Conservation (phyloP, 2,113 vertebrate genomes). For the Entomyzon cyanotis region DNA sequence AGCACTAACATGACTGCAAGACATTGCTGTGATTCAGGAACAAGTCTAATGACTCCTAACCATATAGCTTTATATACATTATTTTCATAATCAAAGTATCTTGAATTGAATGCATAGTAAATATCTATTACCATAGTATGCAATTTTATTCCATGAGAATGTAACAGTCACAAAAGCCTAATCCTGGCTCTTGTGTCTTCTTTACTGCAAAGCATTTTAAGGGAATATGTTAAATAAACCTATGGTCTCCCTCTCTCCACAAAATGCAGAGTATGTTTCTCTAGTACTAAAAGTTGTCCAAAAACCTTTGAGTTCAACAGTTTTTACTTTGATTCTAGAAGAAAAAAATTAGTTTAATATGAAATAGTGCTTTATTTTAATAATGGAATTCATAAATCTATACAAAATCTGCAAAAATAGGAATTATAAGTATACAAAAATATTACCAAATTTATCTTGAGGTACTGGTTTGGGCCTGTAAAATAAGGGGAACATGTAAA, state of each 20-base stretch:
- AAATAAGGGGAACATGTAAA: not conserved
- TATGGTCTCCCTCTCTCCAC: not conserved
- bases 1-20: not conserved
- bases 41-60: not conserved
- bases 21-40: not conserved
- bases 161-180: not conserved
- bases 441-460: not conserved
- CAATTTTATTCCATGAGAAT: not conserved
- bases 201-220: not conserved
- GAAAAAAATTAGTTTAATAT: not conserved
- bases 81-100: not conserved
- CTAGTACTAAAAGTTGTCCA: not conserved
- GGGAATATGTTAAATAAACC: not conserved
- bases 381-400: not conserved
- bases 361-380: not conserved
- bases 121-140: not conserved
- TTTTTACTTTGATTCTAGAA: not conserved
- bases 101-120: not conserved
- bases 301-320: not conserved
- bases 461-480: not conserved
- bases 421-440: not conserved
- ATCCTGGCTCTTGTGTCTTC: not conserved
- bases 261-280: not conserved
- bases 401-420: not conserved
- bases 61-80: fast-evolving